Conservation (phyloP, 2,797 vertebrate genomes). For the Calcarius lapponicus region DNA sequence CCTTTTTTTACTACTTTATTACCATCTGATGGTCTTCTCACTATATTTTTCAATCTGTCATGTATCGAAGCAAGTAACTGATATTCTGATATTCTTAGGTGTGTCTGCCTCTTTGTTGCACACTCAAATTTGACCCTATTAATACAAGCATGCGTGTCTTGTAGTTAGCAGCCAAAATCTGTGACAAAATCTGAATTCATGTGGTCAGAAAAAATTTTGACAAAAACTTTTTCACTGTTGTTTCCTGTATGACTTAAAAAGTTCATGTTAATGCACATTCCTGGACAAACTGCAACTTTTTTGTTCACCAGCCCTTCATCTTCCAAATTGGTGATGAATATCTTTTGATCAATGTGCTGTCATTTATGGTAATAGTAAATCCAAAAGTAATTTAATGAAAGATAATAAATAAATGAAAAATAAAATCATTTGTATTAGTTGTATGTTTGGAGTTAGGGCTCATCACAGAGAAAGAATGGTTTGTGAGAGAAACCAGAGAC, state of each 20-base stretch:
- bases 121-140: not conserved
- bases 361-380: not conserved
- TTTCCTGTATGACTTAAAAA: not conserved
- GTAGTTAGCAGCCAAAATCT: not conserved
- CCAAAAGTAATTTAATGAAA: not conserved
- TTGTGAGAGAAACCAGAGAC: not conserved
- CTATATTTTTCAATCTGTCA: not conserved
- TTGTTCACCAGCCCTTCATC: not conserved
- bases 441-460: not conserved
- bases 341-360: not conserved
- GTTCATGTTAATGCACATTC: not conserved
- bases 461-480: not conserved
- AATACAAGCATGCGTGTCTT: fast-evolving
- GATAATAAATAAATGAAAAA: not conserved
- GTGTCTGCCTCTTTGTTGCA: fast-evolving
- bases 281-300: not conserved
- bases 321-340: not conserved
- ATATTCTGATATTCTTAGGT: not conserved
- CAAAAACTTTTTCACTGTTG: not conserved
- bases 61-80: not conserved
- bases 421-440: not conserved
- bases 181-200: not conserved
- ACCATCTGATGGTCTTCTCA: not conserved
- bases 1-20: not conserved
- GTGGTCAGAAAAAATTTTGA: not conserved